These are phyloP conservation scores for Pherbina coryleti DNA, from an alignment of 2,888 invertebrate genomes.

Conservation along the genomic window DNA sequence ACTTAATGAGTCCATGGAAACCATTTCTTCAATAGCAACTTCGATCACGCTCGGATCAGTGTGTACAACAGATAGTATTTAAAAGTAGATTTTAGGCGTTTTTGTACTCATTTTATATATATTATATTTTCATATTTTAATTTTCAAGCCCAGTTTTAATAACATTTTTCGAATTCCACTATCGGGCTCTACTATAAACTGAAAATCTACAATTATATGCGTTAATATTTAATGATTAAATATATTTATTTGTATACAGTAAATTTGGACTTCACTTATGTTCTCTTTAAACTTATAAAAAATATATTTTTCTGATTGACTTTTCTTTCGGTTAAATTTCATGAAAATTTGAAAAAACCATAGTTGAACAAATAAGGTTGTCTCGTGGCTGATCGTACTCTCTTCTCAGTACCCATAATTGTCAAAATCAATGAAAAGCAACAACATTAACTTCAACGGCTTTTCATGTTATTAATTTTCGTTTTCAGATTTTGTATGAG, in stretches of 20 bases:
- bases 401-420: too few relatives aligned
- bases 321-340: neutral
- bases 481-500: too few relatives aligned
- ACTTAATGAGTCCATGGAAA: constrained; percentile 64
- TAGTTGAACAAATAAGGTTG: too few relatives aligned
- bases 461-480: too few relatives aligned
- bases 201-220: too few relatives aligned
- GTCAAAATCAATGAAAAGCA: too few relatives aligned
- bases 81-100: neutral
- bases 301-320: too few relatives aligned
- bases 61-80: constrained; percentile 37
- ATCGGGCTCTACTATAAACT: too few relatives aligned
- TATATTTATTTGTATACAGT: neutral
- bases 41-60: constrained; percentile 52
- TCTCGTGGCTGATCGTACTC: too few relatives aligned
- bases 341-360: constrained; percentile 3
- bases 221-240: too few relatives aligned
- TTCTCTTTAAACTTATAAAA: neutral
- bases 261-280: neutral
- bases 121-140: neutral
- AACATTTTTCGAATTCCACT: too few relatives aligned
- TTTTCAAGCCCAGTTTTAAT: neutral
- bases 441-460: too few relatives aligned
- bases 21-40: constrained; percentile 67
- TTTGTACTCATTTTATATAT: neutral